Conservation (phyloP, 2,888 invertebrate species). For the Agrochola litura region DNA sequence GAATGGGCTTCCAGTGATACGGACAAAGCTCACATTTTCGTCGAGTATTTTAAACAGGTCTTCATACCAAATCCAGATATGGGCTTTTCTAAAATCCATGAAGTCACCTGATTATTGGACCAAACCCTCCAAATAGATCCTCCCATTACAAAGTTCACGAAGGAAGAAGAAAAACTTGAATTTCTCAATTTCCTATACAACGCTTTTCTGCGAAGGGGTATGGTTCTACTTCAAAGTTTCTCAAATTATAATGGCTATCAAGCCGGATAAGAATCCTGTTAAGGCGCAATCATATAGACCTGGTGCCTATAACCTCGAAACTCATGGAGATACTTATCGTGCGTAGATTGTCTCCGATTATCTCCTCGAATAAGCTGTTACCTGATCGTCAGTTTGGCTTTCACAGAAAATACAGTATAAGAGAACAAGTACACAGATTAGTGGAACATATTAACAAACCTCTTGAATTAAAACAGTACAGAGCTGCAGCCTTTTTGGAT, state of each 20-base stretch:
- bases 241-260: background rate
- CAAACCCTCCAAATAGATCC: background rate
- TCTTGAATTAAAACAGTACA: background rate
- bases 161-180: background rate
- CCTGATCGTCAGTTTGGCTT: background rate
- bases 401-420: background rate
- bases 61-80: background rate
- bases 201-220: background rate
- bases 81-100: constrained; percentile 1
- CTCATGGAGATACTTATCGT: background rate
- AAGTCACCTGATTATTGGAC: background rate
- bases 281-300: background rate
- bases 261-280: background rate
- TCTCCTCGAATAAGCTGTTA: background rate
- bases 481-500: background rate
- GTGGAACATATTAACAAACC: background rate
- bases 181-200: background rate
- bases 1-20: background rate
- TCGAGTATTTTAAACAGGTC: background rate
- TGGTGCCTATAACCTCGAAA: background rate
- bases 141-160: background rate
- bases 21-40: background rate
- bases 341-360: background rate
- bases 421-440: background rate
- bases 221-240: background rate